These are phyloP conservation scores for Cygnus olor DNA, from an alignment of 2,797 vertebrate genomes.

Conservation along the genomic window DNA sequence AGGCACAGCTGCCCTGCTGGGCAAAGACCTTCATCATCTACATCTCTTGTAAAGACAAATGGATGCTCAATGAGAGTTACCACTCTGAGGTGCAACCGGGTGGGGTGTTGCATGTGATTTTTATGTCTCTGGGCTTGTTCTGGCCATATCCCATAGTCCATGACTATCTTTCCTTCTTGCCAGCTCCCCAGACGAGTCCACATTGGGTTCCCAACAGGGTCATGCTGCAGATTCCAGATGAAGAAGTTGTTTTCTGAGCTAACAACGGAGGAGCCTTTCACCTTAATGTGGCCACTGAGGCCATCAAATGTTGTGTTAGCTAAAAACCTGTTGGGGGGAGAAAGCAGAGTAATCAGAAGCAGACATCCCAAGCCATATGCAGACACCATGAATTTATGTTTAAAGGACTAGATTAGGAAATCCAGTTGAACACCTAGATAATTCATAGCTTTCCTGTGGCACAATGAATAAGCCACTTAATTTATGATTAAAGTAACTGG, in stretches of 20 bases:
- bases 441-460: not conserved
- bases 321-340: conserved; percentile 86
- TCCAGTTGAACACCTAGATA: not conserved
- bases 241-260: conserved; percentile 94
- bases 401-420: not conserved
- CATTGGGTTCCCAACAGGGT: conserved; percentile 93
- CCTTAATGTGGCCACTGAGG: conserved; percentile 89
- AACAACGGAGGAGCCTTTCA: conserved; percentile 84
- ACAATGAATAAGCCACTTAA: not conserved
- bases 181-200: conserved; percentile 96
- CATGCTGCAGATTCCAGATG: conserved; percentile 97
- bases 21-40: conserved; percentile 94
- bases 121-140: conserved; percentile 86
- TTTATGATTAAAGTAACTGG: not conserved
- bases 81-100: conserved; percentile 89
- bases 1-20: conserved; percentile 95
- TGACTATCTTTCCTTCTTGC: conserved; percentile 88
- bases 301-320: conserved; percentile 94
- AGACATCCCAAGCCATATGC: not conserved
- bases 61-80: conserved; percentile 97
- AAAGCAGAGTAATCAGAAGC: conserved; percentile 37
- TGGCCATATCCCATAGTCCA: conserved; percentile 94
- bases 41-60: conserved; percentile 95
- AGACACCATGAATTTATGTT: not conserved
- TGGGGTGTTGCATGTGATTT: conserved; percentile 76